These are phyloP conservation scores for Dicranocentrus wangi DNA, from an alignment of 2,888 invertebrate genomes.

Conservation along the genomic window DNA sequence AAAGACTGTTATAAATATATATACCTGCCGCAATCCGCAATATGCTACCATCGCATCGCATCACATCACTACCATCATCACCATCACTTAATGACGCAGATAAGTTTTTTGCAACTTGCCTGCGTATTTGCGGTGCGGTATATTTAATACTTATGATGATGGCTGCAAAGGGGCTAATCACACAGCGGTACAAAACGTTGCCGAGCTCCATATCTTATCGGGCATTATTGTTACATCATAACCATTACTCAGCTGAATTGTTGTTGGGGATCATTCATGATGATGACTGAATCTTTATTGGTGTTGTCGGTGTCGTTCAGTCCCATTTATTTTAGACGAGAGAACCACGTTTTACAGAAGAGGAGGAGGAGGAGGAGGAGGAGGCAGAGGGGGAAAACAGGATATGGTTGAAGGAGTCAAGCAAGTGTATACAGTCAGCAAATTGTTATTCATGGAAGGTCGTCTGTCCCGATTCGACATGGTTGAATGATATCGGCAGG, in stretches of 20 bases:
- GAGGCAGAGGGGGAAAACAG: not conserved
- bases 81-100: no score
- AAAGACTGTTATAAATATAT: no score
- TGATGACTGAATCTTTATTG: slow-evolving; percentile 4
- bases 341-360: no score
- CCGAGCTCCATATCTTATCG: slow-evolving; percentile 6
- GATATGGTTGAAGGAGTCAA: slow-evolving; percentile 63
- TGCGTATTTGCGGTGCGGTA: no score
- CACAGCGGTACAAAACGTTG: slow-evolving; percentile 6
- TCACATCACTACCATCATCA: no score
- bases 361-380: slow-evolving; percentile 27
- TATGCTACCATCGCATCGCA: no score
- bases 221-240: not conserved
- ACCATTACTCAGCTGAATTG: not conserved
- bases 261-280: not conserved
- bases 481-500: slow-evolving; percentile 69
- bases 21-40: no score
- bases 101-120: not conserved
- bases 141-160: no score
- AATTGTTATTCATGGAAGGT: slow-evolving; percentile 67
- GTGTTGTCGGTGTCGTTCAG: slow-evolving; percentile 17
- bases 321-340: no score
- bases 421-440: slow-evolving; percentile 61
- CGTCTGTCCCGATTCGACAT: slow-evolving; percentile 66
- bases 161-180: slow-evolving; percentile 2